phyloP scores from a whole-genome alignment of 2,113 vertebrate genomes.

The Pelusios castaneus region DNA sequence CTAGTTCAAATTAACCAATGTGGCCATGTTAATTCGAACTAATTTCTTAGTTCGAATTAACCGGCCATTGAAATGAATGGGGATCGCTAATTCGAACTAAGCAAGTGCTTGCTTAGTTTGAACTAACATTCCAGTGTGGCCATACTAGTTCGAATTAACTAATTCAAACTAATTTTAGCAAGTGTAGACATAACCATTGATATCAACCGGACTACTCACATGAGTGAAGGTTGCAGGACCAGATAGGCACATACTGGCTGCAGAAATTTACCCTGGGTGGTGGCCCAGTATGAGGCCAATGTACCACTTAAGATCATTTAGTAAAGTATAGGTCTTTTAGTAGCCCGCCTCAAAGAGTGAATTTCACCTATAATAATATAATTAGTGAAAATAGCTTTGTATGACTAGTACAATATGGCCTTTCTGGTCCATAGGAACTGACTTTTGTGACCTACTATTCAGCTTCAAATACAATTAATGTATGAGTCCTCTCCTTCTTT shows the following conservation, averaged over 20 bases:
- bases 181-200: no score
- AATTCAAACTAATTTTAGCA: no score
- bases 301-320: neutral
- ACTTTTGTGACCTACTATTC: neutral
- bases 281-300: neutral
- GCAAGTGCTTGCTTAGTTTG: no score
- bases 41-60: no score
- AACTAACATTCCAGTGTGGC: no score
- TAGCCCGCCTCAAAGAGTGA: neutral
- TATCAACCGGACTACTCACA: neutral
- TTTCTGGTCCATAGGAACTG: neutral
- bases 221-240: neutral
- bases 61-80: no score
- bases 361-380: neutral
- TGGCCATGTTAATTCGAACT: no score
- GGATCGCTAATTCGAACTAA: no score
- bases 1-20: no score
- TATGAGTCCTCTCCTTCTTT: neutral
- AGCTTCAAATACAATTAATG: neutral
- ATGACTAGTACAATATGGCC: neutral
- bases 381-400: neutral
- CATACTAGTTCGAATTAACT: no score
- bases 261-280: neutral
- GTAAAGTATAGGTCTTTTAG: neutral
- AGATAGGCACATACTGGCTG: neutral